Conservation (phyloP, 2,888 invertebrate genomes). For the Alloplasta piceator region DNA sequence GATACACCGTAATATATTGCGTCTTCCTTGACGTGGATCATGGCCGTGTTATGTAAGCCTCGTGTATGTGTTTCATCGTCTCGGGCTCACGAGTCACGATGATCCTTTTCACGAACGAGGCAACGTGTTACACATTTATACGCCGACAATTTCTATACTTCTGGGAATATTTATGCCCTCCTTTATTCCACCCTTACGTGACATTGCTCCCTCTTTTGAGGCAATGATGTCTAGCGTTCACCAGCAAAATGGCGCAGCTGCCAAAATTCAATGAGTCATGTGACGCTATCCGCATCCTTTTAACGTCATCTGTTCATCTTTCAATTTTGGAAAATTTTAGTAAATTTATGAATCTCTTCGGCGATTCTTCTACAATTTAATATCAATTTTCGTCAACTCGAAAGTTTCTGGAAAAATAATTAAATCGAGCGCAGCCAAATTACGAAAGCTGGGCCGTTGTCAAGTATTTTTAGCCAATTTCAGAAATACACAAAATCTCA, state of each 20-base stretch:
- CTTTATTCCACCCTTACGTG: constrained; percentile 15
- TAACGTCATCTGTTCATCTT: too few relatives aligned
- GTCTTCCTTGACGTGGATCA: constrained; percentile 7
- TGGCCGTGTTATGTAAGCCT: constrained; percentile 7
- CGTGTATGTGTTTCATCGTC: constrained; percentile 43
- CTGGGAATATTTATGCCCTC: constrained; percentile 1
- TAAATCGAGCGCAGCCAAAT: too few relatives aligned
- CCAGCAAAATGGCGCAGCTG: not conserved
- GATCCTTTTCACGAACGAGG: constrained; percentile 30
- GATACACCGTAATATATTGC: constrained; percentile 23
- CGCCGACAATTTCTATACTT: not conserved
- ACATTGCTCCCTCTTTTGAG: not conserved
- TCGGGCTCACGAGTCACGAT: constrained; percentile 28
- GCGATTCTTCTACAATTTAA: too few relatives aligned
- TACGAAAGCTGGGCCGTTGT: too few relatives aligned
- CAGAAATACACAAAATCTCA: too few relatives aligned
- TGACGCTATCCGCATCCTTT: too few relatives aligned
- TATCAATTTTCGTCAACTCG: too few relatives aligned
- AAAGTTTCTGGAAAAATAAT: too few relatives aligned
- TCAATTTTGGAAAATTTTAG: too few relatives aligned
- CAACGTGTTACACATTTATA: constrained; percentile 24
- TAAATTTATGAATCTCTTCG: too few relatives aligned
- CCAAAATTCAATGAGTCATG: too few relatives aligned
- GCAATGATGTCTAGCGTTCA: not conserved
- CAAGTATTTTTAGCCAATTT: too few relatives aligned